Evolutionary conservation across 2,113 vertebrate species (phyloP), one percentile per base, ranked within the genome.

Genomic region (Takifugu flavidus): DNA sequence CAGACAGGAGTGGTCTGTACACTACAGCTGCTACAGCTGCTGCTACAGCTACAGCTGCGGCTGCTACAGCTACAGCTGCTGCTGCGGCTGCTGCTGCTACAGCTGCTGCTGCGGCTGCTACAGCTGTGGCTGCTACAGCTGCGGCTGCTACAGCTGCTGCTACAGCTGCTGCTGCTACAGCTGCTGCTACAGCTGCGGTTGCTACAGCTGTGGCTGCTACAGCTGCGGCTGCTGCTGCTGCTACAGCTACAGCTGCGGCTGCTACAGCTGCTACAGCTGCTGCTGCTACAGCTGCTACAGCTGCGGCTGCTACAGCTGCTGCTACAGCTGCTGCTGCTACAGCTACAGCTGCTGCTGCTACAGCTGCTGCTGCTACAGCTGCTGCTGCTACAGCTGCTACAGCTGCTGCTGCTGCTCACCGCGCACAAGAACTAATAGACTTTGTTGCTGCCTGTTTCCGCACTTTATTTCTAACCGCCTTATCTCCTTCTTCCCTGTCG

Each of bases 401-500:
- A 3, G 29, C 77, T 53, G 49, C 53, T 65, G 43, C 34, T 25
- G 50, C 54, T 54, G 51, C 65, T 61, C 56, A 28, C 75, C 65
- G 49, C 34, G 63, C 65, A 72, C 57, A 59, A 71, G 64, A 25
- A 49, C 52, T 70, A 72, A 78, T 64, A 82, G 56, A 50, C 61
- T 53, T 71, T 50, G 76, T 67, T 49, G 77, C 70, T 74, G 67
- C 77, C 59, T 75, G 65, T 67, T n/a, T 73, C 68, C 69, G 59
- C 83, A 72, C 79, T 82, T 78, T 82, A 82, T 86, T 70, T 87
- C 89, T 89, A 86, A 88, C 75, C 65, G 42, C 82, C 86, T 52
- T 79, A 65, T 84, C 70, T 81, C 80, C 75, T 71, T 77, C 74
- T 82, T 73, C 67, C 82, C 72, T 82, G 65, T 76, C 63, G 70